phyloP scores from a whole-genome alignment of 2,888 invertebrate genomes.

The Eumerus sabulonum region DNA sequence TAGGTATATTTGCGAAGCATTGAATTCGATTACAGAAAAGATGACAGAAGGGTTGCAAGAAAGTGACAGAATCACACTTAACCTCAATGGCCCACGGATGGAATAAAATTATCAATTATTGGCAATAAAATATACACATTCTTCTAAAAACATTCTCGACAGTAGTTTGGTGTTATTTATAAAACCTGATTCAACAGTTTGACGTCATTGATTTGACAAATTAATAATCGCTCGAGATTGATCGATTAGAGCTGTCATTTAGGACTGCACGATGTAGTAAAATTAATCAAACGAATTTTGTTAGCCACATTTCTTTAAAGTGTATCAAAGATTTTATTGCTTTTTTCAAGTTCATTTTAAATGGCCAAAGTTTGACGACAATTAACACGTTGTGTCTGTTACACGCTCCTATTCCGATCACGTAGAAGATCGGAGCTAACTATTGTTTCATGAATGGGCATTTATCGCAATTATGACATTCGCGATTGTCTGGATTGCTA shows the following conservation, averaged over 20 bases:
- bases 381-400: constrained; percentile 46
- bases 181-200: too few species aligned
- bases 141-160: constrained; percentile 8
- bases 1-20: too few species aligned
- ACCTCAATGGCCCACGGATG: too few species aligned
- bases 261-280: constrained; percentile 22
- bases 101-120: too few species aligned
- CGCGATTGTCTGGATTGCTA: constrained; percentile 15
- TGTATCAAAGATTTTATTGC: constrained; percentile 44
- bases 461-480: constrained; percentile 35
- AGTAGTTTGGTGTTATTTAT: too few species aligned
- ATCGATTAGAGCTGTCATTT: constrained; percentile 23
- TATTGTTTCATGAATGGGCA: constrained; percentile 24
- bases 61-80: too few species aligned
- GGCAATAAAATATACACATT: neutral
- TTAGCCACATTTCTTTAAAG: constrained; percentile 37
- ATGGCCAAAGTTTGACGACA: constrained; percentile 26
- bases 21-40: too few species aligned
- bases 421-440: constrained; percentile 23
- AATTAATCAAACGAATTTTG: constrained; percentile 22
- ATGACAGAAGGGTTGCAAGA: too few species aligned
- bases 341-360: constrained; percentile 50
- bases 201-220: constrained; percentile 31
- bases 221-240: constrained; percentile 18
- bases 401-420: constrained; percentile 45